Base-by-base conservation (phyloP, 2,888 invertebrate species). In the Eurytoma californica region DNA sequence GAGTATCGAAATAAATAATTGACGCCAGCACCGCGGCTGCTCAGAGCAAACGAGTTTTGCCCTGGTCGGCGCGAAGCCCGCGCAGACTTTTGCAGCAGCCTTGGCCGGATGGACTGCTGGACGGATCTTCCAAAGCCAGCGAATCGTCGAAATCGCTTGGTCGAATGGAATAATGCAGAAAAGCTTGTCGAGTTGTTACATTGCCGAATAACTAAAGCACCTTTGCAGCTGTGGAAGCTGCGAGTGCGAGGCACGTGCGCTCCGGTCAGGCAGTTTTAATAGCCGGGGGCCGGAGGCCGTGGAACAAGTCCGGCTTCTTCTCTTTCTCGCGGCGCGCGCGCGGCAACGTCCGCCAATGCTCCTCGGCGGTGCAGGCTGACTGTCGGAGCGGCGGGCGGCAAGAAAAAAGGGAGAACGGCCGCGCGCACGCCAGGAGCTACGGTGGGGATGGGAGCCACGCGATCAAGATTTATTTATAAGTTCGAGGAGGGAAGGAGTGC, bases 391-490 rank as follows among this genome's bases (percentile, higher is more conserved):
- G 68, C 76, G 69, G 60, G 58, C 74, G 73, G 57, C 70, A 63
- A 65, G 61, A 69, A 73, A 68, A 73, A 77, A 79, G 82, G 81
- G 82, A 84, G 84, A 82, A 81, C 82, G 83, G 79, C 83, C 79
- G 82, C 82, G 83, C 83, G 84, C 82, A 82, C 86, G 85, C 86
- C 84, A 81, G 81, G 78, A 63, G 80, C 68, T 77, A 77, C 80
- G 79, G 87, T 87, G 87, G 90, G 87, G 90, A 87, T 86, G 84
- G 83, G 88, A 88, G 90, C 90, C 90, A 90, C 90, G 90, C 90
- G 90, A 90, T 88, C 90, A 87, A 89, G 90, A 90, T 89, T 90
- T 90, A 90, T 90, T 90, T 90, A 90, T 90, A 90, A 89, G 87
- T 70, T 67, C 75, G 61, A 47, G 16, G 14, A 69, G 69, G 39